Percentiles rank a stretch among this genome's conserved stretches.
phyloP scores from a whole-genome alignment of 2,113 vertebrate species.

The Aegithalos caudatus region DNA sequence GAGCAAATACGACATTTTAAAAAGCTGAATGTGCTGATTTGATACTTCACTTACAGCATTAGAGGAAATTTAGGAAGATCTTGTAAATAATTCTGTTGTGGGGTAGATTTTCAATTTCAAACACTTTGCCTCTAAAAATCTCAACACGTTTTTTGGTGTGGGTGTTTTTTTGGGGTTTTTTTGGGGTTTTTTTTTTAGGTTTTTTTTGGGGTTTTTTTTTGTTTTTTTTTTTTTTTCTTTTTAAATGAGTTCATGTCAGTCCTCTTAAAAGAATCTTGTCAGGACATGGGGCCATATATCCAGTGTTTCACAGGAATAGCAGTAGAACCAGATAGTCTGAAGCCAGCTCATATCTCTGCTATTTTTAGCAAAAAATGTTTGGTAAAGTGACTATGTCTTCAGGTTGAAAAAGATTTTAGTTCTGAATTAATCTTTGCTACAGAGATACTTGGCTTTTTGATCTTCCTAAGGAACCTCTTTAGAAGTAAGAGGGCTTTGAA shows the following conservation, averaged over 20 bases:
- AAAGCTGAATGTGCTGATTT: neutral
- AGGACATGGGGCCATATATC: neutral
- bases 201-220: neutral
- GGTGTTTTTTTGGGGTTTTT: neutral
- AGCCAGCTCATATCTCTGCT: neutral
- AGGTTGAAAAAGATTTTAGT: neutral
- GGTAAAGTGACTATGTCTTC: neutral
- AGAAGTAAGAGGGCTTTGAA: conserved; percentile 17
- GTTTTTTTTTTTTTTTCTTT: neutral
- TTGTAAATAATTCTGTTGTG: neutral
- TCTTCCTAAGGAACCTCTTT: conserved; percentile 3
- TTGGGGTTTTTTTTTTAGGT: neutral
- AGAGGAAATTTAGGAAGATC: neutral
- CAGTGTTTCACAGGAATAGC: neutral
- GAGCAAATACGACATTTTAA: neutral
- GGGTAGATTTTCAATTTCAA: neutral
- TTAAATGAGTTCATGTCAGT: neutral
- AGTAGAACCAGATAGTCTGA: neutral
- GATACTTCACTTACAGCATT: neutral
- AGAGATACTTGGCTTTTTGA: neutral
- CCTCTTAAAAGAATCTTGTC: neutral
- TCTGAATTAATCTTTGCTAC: neutral
- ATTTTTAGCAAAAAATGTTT: neutral
- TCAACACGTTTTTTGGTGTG: neutral
- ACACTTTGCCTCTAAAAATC: neutral